These are phyloP conservation scores for Ctenicera cuprea DNA, from an alignment of 2,888 invertebrate species.

Conservation along the genomic window DNA sequence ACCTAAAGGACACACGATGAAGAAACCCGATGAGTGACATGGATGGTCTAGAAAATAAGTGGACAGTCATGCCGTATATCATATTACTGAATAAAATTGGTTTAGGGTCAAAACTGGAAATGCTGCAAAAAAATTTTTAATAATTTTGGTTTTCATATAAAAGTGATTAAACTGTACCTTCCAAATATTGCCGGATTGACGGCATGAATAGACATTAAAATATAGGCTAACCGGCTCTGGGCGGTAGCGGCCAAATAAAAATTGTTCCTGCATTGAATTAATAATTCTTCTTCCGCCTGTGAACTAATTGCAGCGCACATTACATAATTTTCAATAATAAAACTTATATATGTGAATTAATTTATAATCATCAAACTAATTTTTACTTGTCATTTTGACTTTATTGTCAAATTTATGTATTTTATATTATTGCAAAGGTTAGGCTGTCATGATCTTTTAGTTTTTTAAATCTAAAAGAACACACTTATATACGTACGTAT, in stretches of 20 bases:
- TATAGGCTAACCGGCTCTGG: constrained; percentile 68
- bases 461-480: too few relatives aligned
- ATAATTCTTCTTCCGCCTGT: constrained; percentile 53
- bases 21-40: constrained; percentile 57
- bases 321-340: constrained; percentile 19
- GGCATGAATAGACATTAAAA: constrained; percentile 68
- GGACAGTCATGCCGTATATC: constrained; percentile 60
- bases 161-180: constrained; percentile 56
- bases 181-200: constrained; percentile 64
- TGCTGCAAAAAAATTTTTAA: constrained; percentile 36
- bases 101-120: constrained; percentile 49
- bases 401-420: too few relatives aligned
- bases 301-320: constrained; percentile 29
- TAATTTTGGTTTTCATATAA: constrained; percentile 3
- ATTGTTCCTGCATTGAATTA: constrained; percentile 54
- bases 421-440: too few relatives aligned
- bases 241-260: constrained; percentile 62
- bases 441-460: too few relatives aligned
- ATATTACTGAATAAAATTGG: constrained; percentile 59
- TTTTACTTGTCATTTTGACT: too few relatives aligned
- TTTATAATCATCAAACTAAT: too few relatives aligned
- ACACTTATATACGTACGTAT: too few relatives aligned
- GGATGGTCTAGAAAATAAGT: constrained; percentile 58
- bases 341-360: too few relatives aligned
- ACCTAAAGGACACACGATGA: constrained; percentile 58